phyloP scores from a whole-genome alignment of 2,888 invertebrate genomes.

The Torymus aiolomorphi region DNA sequence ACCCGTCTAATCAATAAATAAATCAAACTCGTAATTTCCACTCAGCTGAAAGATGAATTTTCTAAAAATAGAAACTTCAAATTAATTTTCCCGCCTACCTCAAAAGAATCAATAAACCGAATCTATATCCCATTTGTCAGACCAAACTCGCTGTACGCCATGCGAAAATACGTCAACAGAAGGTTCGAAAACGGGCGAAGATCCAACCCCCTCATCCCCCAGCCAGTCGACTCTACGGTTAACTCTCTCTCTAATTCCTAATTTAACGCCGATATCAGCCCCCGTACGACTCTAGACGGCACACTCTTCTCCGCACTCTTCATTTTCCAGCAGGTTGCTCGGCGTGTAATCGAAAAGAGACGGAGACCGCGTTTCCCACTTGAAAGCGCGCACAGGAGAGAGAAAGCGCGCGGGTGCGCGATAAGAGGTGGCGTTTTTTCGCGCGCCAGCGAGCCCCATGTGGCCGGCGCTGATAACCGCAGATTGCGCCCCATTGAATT shows the following conservation, averaged over 20 bases:
- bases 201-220: too few species aligned
- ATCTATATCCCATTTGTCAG: too few species aligned
- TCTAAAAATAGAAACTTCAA: background rate
- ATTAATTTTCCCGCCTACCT: background rate
- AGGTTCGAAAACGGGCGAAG: too few species aligned
- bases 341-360: slow-evolving; percentile 38
- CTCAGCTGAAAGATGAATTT: too few species aligned
- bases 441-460: slow-evolving; percentile 68
- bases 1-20: too few species aligned
- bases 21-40: too few species aligned
- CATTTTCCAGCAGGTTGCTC: slow-evolving; percentile 40
- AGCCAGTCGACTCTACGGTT: too few species aligned
- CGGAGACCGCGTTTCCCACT: background rate
- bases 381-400: background rate
- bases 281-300: background rate
- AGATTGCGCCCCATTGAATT: slow-evolving; percentile 73
- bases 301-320: slow-evolving; percentile 15
- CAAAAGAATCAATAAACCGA: background rate
- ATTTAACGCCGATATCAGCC: slow-evolving; percentile 28
- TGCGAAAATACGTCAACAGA: too few species aligned
- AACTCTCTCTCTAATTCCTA: slow-evolving; percentile 8
- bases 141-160: too few species aligned
- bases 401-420: background rate
- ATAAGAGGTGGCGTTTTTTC: slow-evolving; percentile 58
- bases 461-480: slow-evolving; percentile 72